Evolutionary conservation across 2,797 vertebrate species (phyloP), one percentile per base, ranked within the genome.

Genomic region (Clarias platycephalus): DNA sequence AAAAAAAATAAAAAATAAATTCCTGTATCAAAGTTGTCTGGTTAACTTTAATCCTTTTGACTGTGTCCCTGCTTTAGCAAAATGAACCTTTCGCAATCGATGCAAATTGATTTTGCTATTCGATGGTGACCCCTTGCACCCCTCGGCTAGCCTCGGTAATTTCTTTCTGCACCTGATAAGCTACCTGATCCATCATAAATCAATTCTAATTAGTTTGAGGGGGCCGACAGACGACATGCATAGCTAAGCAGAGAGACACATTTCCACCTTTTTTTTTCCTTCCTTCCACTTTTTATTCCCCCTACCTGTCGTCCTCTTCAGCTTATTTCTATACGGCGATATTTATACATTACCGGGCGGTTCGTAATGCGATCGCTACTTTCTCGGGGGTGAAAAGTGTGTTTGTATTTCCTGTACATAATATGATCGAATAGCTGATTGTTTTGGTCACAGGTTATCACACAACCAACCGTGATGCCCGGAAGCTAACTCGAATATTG

Each of bases 91-190:
- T 97, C 95, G 91, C 96, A 98, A 97, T 98, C 97, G 97, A 98
- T 99, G 97, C 96, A 97, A 97, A 98, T 98, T 98, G 97, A 98
- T 98, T 98, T 98, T 97, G 93, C 95, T 94, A 95, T 97, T 97
- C 95, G 93, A 91, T 97, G 97, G 96, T 97, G 97, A 98, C 96
- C 96, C 95, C 95, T 92, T 91, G 93, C 93, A 93, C 95, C 94
- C 95, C 93, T 95, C 93, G 94, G 95, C 96, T 96, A 93, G 94
- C 95, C 96, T 94, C 96, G 95, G 96, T 97, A 96, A 97, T 97
- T 98, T 96, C 94, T 93, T 95, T 95, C 92, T 95, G 95, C 95
- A 96, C 96, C 97, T 97, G 98, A 98, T 99, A 99, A 99, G 96
- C 92, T 96, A 97, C 95, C 95, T 96, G 97, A 95, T 97, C 96